Percentiles rank a stretch among this genome's conserved stretches.
These are phyloP conservation scores for Cyrtodaria siliqua DNA, from an alignment of 2,888 invertebrate species.

Conservation along the genomic window DNA sequence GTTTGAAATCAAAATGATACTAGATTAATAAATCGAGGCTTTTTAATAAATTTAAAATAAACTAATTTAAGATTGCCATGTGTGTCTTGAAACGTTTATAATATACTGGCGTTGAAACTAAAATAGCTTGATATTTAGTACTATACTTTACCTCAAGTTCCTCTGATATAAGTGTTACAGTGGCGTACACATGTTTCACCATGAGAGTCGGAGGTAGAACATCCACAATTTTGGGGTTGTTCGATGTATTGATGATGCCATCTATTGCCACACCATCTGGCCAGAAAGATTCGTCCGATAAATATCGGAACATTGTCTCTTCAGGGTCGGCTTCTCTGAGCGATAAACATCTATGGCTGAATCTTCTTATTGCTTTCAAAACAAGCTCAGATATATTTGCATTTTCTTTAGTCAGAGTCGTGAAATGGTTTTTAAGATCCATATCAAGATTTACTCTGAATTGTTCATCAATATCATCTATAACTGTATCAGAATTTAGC, in stretches of 20 bases:
- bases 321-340: constrained; percentile 22
- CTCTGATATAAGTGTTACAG: background rate
- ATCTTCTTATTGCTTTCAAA: constrained; percentile 49
- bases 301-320: constrained; percentile 29
- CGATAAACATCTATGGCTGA: constrained; percentile 61
- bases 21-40: too few species aligned
- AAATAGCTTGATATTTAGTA: too few species aligned
- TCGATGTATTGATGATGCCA: constrained; percentile 18
- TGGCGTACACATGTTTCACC: constrained; percentile 44
- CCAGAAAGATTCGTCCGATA: constrained; percentile 66
- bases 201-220: constrained; percentile 38
- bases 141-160: too few species aligned
- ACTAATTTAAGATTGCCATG: too few species aligned
- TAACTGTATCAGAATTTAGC: constrained; percentile 55
- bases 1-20: too few species aligned
- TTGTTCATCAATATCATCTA: constrained; percentile 53
- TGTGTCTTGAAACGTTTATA: too few species aligned
- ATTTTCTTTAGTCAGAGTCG: constrained; percentile 9
- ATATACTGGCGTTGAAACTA: too few species aligned
- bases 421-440: constrained; percentile 33
- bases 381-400: constrained; percentile 38
- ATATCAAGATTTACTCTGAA: constrained; percentile 40
- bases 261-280: constrained; percentile 22
- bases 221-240: constrained; percentile 30
- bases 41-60: too few species aligned